These are phyloP conservation scores for Enteromius argenteus DNA, from an alignment of 2,797 vertebrate genomes.

Conservation along the genomic window DNA sequence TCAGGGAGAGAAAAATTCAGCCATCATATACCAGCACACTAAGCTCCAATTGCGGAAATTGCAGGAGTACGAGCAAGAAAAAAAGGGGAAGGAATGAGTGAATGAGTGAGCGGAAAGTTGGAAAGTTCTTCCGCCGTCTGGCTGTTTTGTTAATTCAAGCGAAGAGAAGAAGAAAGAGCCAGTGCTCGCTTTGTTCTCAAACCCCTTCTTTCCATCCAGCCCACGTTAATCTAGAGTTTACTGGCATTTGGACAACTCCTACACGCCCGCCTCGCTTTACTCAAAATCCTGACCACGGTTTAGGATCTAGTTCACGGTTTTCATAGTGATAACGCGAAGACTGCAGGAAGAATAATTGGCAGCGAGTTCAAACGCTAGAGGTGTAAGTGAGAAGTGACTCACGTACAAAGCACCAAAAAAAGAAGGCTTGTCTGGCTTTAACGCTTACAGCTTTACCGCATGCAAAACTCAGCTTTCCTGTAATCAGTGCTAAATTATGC, in stretches of 20 bases:
- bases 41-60: constrained; percentile 65
- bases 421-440: constrained; percentile 40
- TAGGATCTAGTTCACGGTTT: constrained; percentile 60
- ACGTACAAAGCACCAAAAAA: constrained; percentile 62
- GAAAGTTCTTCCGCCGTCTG: constrained; percentile 36
- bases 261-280: constrained; percentile 35
- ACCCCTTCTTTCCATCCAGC: constrained; percentile 29
- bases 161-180: constrained; percentile 25
- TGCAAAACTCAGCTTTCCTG: neutral
- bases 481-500: constrained; percentile 39
- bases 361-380: constrained; percentile 62
- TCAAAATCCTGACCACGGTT: constrained; percentile 54
- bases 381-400: constrained; percentile 57
- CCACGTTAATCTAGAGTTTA: constrained; percentile 37
- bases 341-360: constrained; percentile 66
- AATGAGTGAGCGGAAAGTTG: constrained; percentile 45
- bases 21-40: constrained; percentile 73
- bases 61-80: constrained; percentile 52
- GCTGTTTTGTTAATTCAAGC: constrained; percentile 46
- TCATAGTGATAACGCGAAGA: constrained; percentile 60
- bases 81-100: constrained; percentile 61
- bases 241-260: constrained; percentile 32
- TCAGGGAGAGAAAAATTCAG: constrained; percentile 67
- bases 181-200: constrained; percentile 20
- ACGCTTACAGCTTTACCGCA: constrained; percentile 36